Conservation (phyloP, 2,888 invertebrate species). For the Phalera bucephala region DNA sequence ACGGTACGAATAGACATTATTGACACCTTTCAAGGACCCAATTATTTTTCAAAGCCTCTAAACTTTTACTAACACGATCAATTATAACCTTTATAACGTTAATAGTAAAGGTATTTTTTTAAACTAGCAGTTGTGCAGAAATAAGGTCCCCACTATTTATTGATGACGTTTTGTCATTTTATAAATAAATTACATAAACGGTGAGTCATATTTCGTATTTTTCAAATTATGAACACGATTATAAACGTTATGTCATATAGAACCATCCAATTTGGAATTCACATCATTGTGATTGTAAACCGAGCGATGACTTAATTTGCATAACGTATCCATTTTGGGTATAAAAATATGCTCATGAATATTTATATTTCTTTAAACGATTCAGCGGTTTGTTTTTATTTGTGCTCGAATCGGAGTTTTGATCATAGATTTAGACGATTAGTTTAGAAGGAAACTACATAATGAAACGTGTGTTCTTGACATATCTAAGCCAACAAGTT, state of each 20-base stretch:
- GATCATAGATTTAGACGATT: too few species aligned
- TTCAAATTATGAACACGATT: slow-evolving; percentile 4
- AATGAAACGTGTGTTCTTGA: too few species aligned
- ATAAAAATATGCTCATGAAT: slow-evolving; percentile 21
- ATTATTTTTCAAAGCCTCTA: neutral
- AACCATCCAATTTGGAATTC: slow-evolving; percentile 16
- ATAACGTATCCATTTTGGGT: slow-evolving; percentile 23
- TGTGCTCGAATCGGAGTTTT: too few species aligned
- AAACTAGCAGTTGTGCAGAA: slow-evolving; percentile 6
- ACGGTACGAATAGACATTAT: slow-evolving; percentile 24
- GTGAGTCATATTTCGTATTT: slow-evolving; percentile 25
- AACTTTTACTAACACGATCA: neutral
- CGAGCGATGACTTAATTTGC: slow-evolving; percentile 27
- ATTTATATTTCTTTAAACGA: too few species aligned
- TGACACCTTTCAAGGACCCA: slow-evolving; percentile 54
- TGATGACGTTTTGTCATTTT: slow-evolving; percentile 29
- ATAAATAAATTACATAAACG: slow-evolving; percentile 17
- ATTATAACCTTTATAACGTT: slow-evolving; percentile 1
- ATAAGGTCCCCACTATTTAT: slow-evolving; percentile 21
- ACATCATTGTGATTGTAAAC: slow-evolving; percentile 20
- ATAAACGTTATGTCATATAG: slow-evolving; percentile 25
- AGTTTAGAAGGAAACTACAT: too few species aligned
- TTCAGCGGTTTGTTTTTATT: too few species aligned
- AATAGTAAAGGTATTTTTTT: neutral
- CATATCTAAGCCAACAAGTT: too few species aligned